Evolutionary conservation across 2,888 invertebrate genomes (phyloP).

Genomic region (Pimpla rufipes): DNA sequence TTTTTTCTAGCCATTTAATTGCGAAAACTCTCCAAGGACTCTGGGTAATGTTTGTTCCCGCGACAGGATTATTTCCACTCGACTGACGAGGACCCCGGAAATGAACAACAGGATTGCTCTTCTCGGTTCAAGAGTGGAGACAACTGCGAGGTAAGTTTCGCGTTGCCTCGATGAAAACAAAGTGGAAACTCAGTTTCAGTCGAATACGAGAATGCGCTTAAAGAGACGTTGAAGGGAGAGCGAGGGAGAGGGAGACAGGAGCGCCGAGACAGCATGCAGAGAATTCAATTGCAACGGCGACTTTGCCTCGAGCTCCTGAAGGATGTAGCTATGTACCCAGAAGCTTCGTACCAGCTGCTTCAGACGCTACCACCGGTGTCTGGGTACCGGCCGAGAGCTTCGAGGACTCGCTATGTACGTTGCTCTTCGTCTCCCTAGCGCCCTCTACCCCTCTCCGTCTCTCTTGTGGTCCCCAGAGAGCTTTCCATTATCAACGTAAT

Average conservation of each 20-base stretch:
- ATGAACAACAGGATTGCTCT: conserved; percentile 5
- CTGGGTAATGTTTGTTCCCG: conserved; percentile 15
- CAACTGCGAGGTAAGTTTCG: conserved; percentile 9
- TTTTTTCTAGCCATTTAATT: neutral
- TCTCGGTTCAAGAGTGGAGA: neutral
- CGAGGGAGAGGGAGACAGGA: neutral
- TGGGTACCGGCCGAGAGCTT: conserved; percentile 20
- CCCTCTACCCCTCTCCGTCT: neutral
- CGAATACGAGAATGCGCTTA: conserved; percentile 18
- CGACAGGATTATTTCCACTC: conserved; percentile 9
- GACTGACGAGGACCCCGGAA: conserved; percentile 9
- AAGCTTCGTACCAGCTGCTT: conserved; percentile 30
- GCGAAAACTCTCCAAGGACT: neutral
- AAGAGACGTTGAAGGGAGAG: conserved; percentile 19
- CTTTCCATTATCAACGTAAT: conserved; percentile 46
- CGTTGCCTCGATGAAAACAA: conserved; percentile 5
- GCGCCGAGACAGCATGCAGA: neutral
- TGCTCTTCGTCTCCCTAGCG: neutral
- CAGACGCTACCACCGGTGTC: conserved; percentile 14
- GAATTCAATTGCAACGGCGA: conserved; percentile 48
- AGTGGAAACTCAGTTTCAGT: conserved; percentile 18
- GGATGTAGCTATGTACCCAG: conserved; percentile 24
- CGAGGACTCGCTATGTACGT: conserved; percentile 19
- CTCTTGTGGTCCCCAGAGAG: conserved; percentile 12
- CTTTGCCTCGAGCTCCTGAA: conserved; percentile 39